Conservation (phyloP, 2,113 vertebrate genomes). For the Chionis minor region DNA sequence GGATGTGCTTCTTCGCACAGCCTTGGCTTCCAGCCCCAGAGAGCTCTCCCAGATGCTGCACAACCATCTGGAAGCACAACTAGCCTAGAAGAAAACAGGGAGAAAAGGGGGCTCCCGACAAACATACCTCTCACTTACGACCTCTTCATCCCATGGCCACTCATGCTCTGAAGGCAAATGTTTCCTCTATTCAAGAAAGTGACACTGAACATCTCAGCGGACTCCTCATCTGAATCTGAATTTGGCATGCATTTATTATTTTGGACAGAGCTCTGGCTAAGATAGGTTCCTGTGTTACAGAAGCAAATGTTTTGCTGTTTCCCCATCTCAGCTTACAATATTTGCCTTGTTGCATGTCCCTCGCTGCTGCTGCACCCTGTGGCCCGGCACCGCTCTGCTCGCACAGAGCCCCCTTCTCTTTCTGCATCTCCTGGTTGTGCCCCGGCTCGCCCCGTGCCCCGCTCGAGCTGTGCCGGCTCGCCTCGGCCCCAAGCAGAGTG, state of each 20-base stretch:
- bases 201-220: background rate
- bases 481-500: background rate
- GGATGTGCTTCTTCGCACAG: background rate
- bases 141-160: background rate
- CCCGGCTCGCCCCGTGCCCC: accelerated
- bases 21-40: background rate
- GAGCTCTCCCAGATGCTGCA: background rate
- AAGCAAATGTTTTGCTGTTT: background rate
- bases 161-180: background rate
- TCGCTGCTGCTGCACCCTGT: background rate
- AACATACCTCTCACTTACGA: background rate
- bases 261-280: background rate
- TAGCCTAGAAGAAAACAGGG: background rate
- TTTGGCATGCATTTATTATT: background rate
- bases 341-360: background rate
- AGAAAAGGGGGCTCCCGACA: background rate
- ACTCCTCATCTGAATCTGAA: background rate
- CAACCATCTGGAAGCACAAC: background rate
- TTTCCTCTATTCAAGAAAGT: background rate
- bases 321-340: background rate
- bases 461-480: background rate
- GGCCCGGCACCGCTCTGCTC: background rate
- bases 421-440: background rate
- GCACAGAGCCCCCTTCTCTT: background rate
- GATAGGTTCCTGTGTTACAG: background rate